phyloP scores from a whole-genome alignment of 2,113 vertebrate genomes.

The Brienomyrus longianalis region DNA sequence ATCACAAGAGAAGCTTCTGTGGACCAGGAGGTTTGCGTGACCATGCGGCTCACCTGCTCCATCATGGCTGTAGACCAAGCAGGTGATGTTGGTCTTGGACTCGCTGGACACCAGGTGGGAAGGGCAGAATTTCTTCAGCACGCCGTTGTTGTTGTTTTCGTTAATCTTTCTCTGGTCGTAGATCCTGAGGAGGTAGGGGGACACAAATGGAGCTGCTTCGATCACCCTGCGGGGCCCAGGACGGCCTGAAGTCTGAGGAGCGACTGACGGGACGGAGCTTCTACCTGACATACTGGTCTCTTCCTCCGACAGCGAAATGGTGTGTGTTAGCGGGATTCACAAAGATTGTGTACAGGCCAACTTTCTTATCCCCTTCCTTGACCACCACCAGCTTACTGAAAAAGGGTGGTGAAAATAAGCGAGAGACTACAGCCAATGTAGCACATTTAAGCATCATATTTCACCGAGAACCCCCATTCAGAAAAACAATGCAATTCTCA shows the following conservation, averaged over 20 bases:
- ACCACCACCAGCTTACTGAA: conserved; percentile 86
- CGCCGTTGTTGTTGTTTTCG: conserved; percentile 89
- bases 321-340: conserved; percentile 88
- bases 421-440: not conserved
- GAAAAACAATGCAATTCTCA: not conserved
- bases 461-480: not conserved
- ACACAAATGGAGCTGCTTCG: not conserved
- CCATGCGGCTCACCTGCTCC: conserved; percentile 69
- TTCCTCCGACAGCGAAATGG: conserved; percentile 88
- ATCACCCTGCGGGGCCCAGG: not conserved
- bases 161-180: conserved; percentile 93
- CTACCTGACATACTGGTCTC: conserved; percentile 89
- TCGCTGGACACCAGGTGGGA: conserved; percentile 90
- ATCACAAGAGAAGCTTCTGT: not conserved
- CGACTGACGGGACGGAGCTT: conserved; percentile 3
- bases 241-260: not conserved
- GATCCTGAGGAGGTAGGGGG: conserved; percentile 62
- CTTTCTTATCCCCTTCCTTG: conserved; percentile 92
- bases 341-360: conserved; percentile 90
- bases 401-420: conserved; percentile 3
- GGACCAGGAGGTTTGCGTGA: not conserved
- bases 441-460: not conserved
- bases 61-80: conserved; percentile 91
- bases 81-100: conserved; percentile 95
- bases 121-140: conserved; percentile 92